Conservation (phyloP, 2,113 vertebrate genomes). For the Hystrix cristata region DNA sequence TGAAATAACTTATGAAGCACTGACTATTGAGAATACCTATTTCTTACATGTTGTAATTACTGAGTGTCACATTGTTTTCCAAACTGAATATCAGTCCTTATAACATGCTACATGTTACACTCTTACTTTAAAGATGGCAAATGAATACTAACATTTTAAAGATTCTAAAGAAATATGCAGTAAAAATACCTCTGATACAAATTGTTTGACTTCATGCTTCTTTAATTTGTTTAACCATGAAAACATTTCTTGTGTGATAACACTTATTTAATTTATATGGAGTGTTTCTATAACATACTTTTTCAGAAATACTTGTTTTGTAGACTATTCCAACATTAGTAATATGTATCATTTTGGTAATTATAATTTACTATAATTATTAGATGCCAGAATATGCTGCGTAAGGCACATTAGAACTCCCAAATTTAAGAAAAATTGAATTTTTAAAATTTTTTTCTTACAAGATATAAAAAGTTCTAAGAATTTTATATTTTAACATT, state of each 20-base stretch:
- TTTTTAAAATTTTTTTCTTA: background rate
- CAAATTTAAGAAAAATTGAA: constrained; percentile 3
- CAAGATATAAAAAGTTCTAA: background rate
- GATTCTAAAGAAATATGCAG: background rate
- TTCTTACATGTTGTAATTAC: background rate
- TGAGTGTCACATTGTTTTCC: background rate
- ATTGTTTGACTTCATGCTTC: background rate
- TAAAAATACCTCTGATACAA: background rate
- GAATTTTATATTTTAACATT: background rate
- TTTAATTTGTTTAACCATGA: background rate
- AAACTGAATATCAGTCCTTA: background rate
- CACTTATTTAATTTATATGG: background rate
- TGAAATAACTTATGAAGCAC: constrained; percentile 69
- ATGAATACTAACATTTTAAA: background rate
- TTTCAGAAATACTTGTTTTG: constrained; percentile 30
- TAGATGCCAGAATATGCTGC: background rate
- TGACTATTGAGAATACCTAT: constrained; percentile 63
- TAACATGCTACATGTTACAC: background rate
- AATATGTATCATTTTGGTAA: background rate
- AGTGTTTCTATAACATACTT: background rate
- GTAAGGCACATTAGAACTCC: background rate
- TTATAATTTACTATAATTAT: background rate
- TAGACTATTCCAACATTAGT: background rate
- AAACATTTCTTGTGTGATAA: background rate
- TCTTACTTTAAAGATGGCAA: background rate